Conservation (phyloP, 2,888 invertebrate species). For the Brachylomia viminalis region DNA sequence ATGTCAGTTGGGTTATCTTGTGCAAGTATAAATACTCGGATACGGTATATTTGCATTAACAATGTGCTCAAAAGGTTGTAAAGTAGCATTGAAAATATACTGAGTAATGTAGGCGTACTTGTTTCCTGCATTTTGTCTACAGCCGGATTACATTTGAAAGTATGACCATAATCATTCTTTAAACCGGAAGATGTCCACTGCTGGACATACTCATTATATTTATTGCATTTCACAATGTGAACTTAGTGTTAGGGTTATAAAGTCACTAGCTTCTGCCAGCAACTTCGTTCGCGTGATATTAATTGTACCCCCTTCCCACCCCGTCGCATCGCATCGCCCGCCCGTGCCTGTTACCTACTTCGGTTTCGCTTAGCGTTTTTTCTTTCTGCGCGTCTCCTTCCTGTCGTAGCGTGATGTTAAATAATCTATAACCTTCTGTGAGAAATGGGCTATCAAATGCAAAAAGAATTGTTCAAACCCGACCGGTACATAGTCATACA, state of each 20-base stretch:
- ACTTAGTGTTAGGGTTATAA: neutral
- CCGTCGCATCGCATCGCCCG: too few species aligned
- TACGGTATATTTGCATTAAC: conserved; percentile 24
- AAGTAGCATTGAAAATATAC: conserved; percentile 9
- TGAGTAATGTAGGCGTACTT: neutral
- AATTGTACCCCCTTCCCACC: too few species aligned
- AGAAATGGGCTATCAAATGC: too few species aligned
- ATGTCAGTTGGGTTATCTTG: conserved; percentile 36
- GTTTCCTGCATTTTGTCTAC: neutral
- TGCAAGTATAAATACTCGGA: conserved; percentile 17
- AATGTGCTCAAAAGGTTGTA: neutral
- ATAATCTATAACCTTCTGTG: too few species aligned
- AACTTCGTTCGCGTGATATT: too few species aligned
- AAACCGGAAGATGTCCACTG: neutral
- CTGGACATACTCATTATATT: neutral
- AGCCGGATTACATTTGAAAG: neutral
- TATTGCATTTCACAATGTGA: neutral
- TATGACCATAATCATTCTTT: neutral
- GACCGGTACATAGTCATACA: too few species aligned
- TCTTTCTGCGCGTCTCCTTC: too few species aligned
- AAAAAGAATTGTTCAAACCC: too few species aligned
- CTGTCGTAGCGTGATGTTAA: too few species aligned
- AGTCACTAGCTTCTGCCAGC: too few species aligned
- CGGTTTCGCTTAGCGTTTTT: too few species aligned
- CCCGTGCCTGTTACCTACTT: too few species aligned